Evolutionary conservation across 2,113 vertebrate genomes (phyloP), one percentile per base, ranked within the genome.

Genomic region (Aythya baeri): DNA sequence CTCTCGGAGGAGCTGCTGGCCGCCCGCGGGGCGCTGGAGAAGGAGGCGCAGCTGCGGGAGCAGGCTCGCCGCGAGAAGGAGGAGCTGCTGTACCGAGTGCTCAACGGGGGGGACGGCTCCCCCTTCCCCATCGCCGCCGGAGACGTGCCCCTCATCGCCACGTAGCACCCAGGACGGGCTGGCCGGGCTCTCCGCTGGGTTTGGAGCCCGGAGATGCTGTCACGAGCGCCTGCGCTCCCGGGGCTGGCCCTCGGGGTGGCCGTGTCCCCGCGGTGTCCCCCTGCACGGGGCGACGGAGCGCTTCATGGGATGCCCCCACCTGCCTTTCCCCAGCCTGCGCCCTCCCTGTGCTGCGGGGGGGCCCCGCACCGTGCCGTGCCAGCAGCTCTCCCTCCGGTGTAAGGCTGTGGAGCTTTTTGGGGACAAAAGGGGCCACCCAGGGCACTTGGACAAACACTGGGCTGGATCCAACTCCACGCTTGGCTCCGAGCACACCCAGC

Each of bases 31-130:
- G 97, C 98, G 2, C 97, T 99, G 94, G 98, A 99, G 94, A 99
- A 99, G 95, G 99, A 99, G 97, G 32, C 85, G 0, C 94, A 98
- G 23, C 79, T 97, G 21, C 97, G 97, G 71, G 98, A 98, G 50
- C 98, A 97, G 79, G 98, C 98, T 55, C 96, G 84, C 76, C 98
- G 97, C 22, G 99, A 99, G 89, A 99, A 99, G 83, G 99, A 99
- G 82, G 98, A 99, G 97, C 97, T 99, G 89, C 94, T 99, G 72
- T 99, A 98, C 96, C 98, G 98, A 0, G 96, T 99, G 91, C 95
- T 98, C 1, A 98, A 98, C 10, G 71, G 97, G 0, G 98, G 98
- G 20, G 97, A 98, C 1, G 81, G 98, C 17, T 93, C 95, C 4
- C 83, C 97, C 68, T 98, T 98, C 89, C 97, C 98, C 31, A 14